Evolutionary conservation across 2,797 vertebrate species (phyloP).

Genomic region (Lerista edwardsae): DNA sequence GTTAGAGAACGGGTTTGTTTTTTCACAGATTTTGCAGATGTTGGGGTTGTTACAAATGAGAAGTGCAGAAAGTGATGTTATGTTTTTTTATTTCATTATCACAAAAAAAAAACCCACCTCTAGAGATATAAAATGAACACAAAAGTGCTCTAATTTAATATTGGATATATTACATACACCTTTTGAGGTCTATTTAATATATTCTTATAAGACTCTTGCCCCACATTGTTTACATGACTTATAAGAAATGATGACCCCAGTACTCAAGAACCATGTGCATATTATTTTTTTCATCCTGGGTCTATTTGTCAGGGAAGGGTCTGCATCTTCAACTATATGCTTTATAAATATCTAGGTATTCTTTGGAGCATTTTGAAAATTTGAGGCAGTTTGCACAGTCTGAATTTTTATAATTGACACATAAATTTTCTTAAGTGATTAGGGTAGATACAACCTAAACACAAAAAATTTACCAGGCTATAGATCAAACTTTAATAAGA

Average conservation of each 20-base stretch:
- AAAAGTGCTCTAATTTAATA: neutral
- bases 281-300: slow-evolving; percentile 7
- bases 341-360: slow-evolving; percentile 42
- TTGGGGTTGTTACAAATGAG: too few species aligned
- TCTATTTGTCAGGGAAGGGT: slow-evolving; percentile 46
- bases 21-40: too few species aligned
- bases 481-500: slow-evolving; percentile 54
- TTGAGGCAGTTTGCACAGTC: slow-evolving; percentile 17
- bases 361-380: slow-evolving; percentile 27
- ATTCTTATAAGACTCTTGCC: neutral
- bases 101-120: too few species aligned
- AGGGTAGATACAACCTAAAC: slow-evolving; percentile 34
- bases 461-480: slow-evolving; percentile 30
- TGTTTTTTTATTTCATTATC: too few species aligned
- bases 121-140: neutral
- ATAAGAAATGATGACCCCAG: neutral
- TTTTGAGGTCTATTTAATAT: too few species aligned
- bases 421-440: slow-evolving; percentile 40
- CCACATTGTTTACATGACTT: neutral
- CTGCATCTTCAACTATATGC: slow-evolving; percentile 31
- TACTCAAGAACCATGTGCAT: neutral
- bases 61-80: too few species aligned
- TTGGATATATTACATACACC: neutral
- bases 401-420: slow-evolving; percentile 44
- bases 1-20: too few species aligned